Percentiles rank a stretch among this genome's conserved stretches.
These are phyloP conservation scores for Bombylius discolor DNA, from an alignment of 2,888 invertebrate species.

Conservation along the genomic window DNA sequence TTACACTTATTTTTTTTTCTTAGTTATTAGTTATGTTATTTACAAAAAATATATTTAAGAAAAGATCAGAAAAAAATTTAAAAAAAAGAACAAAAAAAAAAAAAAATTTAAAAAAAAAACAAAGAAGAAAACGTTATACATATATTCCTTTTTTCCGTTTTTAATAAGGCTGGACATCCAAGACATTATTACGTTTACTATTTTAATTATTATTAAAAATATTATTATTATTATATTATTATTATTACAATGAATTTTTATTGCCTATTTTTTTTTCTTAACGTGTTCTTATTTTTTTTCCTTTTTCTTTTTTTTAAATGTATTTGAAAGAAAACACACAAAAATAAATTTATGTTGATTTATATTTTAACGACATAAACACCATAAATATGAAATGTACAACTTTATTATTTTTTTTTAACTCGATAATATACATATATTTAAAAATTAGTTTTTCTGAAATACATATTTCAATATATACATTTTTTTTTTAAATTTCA, in stretches of 20 bases:
- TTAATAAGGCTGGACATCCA: conserved; percentile 38
- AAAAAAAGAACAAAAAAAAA: conserved; percentile 5
- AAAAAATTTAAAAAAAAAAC: conserved; percentile 3
- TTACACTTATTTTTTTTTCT: not conserved
- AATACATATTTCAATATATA: no score
- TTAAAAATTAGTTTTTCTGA: no score
- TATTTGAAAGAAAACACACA: no score
- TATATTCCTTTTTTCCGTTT: conserved; percentile 17
- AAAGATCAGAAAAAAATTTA: conserved; percentile 1
- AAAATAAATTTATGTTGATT: no score
- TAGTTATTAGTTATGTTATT: not conserved
- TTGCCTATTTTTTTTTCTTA: conserved; percentile 8
- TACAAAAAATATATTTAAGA: not conserved
- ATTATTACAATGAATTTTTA: not conserved
- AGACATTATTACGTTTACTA: conserved; percentile 31
- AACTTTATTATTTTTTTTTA: no score
- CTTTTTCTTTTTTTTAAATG: not conserved
- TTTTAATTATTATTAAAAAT: conserved; percentile 12
- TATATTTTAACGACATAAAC: not conserved
- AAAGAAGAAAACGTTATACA: conserved; percentile 9
- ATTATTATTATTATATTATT: not conserved
- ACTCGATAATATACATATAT: no score
- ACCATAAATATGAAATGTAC: not conserved
- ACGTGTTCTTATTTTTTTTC: conserved; percentile 10
- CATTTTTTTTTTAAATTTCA: no score